Base-by-base conservation (phyloP, 2,797 vertebrate genomes). In the Aythya fuligula region DNA sequence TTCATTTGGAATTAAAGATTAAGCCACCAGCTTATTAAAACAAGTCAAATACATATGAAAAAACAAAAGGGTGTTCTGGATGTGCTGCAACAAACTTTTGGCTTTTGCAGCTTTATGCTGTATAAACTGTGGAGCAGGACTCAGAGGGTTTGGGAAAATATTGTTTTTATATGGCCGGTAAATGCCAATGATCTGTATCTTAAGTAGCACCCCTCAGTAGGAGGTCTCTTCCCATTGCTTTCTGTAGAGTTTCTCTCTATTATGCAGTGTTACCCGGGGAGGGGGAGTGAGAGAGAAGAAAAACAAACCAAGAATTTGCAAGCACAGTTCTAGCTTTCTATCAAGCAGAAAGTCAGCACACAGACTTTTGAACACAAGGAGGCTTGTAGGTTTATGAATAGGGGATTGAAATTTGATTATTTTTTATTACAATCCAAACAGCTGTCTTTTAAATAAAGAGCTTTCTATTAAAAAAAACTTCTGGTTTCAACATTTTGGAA, bases 301-400 rank as follows among this genome's bases (percentile, higher is more conserved):
- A 97, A 97, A 96, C 95, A 97, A 97, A 85, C 49, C 83, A 93
- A 91, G 95, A 96, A 96, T 96, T 93, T 89, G 92, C 92, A 92
- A 87, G 85, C 85, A 71, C 65, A 51, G 89, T 89, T 85, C 79
- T 58, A 93, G 70, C 84, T 75, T 87, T 93, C 95, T 84, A 81
- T 95, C 91, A 94, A 94, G 74, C 95, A 95, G 75, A 95, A 94
- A 90, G 78, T 67, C 70, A 81, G 83, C 83, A 80, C 85, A 36
- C 85, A 85, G 85, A 73, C 32, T 74, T 64, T 62, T 54, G 70
- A 93, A 94, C 94, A 96, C 94, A 96, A 79, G 62, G 58, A 69
- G 79, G 67, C 60, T 85, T 89, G 93, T 96, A 78, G 70, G 62
- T 62, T 74, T 27, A 95, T 96, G 94, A 95, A 94, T 85, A 69